These are phyloP conservation scores for Cephalopholis sonnerati DNA, from an alignment of 2,113 vertebrate species.

Conservation along the genomic window DNA sequence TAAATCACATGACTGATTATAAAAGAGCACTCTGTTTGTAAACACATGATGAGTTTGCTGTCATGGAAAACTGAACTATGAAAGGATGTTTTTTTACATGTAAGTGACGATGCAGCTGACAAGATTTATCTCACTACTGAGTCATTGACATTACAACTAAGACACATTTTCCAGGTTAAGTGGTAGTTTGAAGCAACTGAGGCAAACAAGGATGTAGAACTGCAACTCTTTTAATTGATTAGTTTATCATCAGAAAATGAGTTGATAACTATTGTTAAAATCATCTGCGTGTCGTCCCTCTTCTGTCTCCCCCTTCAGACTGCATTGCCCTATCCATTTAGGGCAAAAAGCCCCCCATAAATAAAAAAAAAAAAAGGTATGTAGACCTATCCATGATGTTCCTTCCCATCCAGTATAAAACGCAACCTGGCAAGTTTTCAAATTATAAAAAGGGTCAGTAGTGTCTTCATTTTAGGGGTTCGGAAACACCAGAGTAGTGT, in stretches of 20 bases:
- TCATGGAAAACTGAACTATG: constrained; percentile 13
- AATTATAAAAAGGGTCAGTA: too few relatives aligned
- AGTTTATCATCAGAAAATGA: background rate
- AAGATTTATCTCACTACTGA: background rate
- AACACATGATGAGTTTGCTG: constrained; percentile 61
- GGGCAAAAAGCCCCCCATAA: too few relatives aligned
- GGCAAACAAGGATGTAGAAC: background rate
- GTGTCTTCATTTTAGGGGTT: too few relatives aligned
- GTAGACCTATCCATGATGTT: too few relatives aligned
- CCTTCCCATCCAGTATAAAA: too few relatives aligned
- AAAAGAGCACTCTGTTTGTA: constrained; percentile 59
- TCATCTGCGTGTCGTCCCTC: too few relatives aligned
- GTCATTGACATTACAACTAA: background rate
- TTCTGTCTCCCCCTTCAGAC: too few relatives aligned
- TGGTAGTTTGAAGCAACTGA: background rate
- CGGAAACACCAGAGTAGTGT: too few relatives aligned
- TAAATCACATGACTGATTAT: constrained; percentile 52
- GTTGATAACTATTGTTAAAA: background rate
- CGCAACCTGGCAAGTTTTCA: too few relatives aligned
- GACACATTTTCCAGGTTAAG: background rate
- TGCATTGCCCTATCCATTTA: too few relatives aligned
- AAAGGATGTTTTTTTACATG: background rate
- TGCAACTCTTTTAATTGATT: too few relatives aligned
- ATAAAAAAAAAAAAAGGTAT: too few relatives aligned
- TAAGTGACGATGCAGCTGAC: background rate